Evolutionary conservation across 1,140 invertebrate genomes (phyloP), one percentile per base, ranked within the genome.

Genomic region (Aphidius ervi): DNA sequence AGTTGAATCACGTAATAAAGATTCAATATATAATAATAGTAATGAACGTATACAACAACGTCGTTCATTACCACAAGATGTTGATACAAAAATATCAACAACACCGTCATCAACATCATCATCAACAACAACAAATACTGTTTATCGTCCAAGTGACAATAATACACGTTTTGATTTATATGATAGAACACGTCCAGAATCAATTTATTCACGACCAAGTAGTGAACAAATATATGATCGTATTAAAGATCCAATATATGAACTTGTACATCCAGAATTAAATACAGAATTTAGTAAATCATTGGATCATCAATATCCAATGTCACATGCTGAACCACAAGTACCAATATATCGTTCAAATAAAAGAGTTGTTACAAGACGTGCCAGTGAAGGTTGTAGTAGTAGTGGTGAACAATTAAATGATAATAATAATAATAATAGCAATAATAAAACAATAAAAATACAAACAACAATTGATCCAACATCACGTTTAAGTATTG

Each of bases 321-420:
- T 77, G 1, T 77, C 80, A 1, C 67, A 77, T 47, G 81, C 82
- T 3, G 81, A 82, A 64, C 81, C 82, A 5, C 82, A 84, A 67
- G 81, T 82, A 57, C 81, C 82, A 48, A 73, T 75, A 31, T 78
- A 81, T 46, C 72, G 78, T 20, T 78, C 79, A 10, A 76, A 76
- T 50, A 75, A 71, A 46, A 67, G 74, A 42, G 68, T 72, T 3
- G 64, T 66, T 1, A 66, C 73, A 5, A 74, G 83, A 9, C 70
- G 82, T n/a, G 80, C 81, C 3, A 83, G 82, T 58, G 83, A 84
- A 59, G 82, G 82, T 10, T 80, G 77, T 57, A 68, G 74, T 31
- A 82, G 82, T 10, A 81, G 77, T 57, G 69, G 74, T 31, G 23
- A 31, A 31, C 68, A 72, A 63, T 67, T 78, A 67, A 66, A 78